Evolutionary conservation across 2,888 invertebrate genomes (phyloP), one percentile per base, ranked within the genome.

Genomic region (Linyphia triangularis): DNA sequence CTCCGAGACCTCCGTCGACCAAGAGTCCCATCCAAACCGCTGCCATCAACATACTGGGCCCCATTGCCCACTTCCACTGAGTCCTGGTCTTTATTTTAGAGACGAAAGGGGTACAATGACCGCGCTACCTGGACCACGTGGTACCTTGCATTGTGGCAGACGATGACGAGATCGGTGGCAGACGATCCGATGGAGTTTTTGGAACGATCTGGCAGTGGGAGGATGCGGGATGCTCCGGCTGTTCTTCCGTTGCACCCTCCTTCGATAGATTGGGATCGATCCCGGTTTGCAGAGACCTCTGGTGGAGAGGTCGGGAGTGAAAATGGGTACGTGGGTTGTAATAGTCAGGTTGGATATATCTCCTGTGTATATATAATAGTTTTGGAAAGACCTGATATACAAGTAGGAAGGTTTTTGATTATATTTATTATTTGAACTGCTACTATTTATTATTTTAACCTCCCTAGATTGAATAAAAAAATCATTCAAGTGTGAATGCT

Each of bases 241-340:
- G n/a, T 16, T 19, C 16, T 10, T 19, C 19, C 7, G 24, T 16
- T 24, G n/a, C 9, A 13, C 70, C 40, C 24, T 24, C 22, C 13
- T n/a, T 4, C 24, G 57, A 16, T 28, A 13, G 59, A 63, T 57
- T 16, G 7, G 67, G 51, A 69, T 69, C 69, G 69, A 69, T 69
- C 81, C 69, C 51, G 33, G 19, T 6, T n/a, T 10, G 2, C 69
- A 81, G 67, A 37, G 69, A 43, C 81, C 28, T 69, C 81, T 81
- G 69, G 59, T 19, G 67, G 51, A 24, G 26, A 26, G 4, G 9
- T 6, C 2, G 40, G 24, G 9, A 16, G 63, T 37, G 37, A 37
- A 6, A 19, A 59, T 33, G 37, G 63, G 22, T 16, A 59, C 16
- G 16, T 19, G 63, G 61, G 40, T 43, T 22, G 26, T 51, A 51